Percentiles rank a stretch among this genome's conserved stretches.
These are phyloP conservation scores for Myiothlypis chrysogaster DNA, from an alignment of 2,797 vertebrate genomes.

Conservation along the genomic window DNA sequence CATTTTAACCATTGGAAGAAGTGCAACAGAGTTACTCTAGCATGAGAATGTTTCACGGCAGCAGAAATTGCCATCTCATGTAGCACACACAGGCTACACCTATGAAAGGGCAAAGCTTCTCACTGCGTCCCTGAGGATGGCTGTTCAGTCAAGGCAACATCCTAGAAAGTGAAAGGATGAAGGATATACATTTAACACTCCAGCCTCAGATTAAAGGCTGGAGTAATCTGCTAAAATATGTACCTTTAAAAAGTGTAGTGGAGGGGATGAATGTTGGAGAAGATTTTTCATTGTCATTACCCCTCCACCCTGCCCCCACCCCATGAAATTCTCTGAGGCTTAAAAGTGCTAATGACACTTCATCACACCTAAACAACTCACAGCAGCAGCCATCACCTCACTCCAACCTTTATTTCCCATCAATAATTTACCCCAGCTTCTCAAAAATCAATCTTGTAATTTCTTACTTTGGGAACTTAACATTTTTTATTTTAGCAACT, in stretches of 20 bases:
- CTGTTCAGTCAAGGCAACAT: not conserved
- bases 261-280: not conserved
- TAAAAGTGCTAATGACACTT: not conserved
- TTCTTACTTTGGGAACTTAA: not conserved
- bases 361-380: conserved; percentile 28
- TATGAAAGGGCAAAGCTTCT: not conserved
- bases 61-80: conserved; percentile 7
- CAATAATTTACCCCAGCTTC: not conserved
- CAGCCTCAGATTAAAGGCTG: not conserved
- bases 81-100: not conserved
- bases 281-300: not conserved
- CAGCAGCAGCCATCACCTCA: not conserved
- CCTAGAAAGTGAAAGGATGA: not conserved
- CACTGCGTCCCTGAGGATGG: not conserved
- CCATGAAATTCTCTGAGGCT: not conserved
- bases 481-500: not conserved
- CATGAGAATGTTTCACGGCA: not conserved
- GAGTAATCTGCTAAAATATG: not conserved
- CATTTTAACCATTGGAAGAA: not conserved
- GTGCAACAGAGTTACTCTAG: not conserved
- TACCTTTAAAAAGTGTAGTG: not conserved
- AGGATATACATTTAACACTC: not conserved
- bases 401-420: not conserved
- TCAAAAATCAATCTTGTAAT: not conserved
- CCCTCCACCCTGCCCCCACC: not conserved